Conservation (phyloP, 2,888 invertebrate genomes). For the Cyclophora punctaria region DNA sequence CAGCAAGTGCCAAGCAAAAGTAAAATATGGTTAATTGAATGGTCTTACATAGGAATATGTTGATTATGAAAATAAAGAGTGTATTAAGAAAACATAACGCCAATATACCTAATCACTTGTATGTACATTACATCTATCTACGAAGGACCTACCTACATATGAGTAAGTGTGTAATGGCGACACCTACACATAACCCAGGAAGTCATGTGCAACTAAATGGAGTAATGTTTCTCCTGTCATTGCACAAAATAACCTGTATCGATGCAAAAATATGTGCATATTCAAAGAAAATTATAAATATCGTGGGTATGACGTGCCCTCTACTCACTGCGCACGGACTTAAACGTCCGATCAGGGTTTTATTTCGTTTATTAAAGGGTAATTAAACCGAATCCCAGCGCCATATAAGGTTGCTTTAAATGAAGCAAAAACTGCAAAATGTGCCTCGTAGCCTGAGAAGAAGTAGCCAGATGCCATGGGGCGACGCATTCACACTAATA, state of each 20-base stretch:
- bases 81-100: background rate
- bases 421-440: slow-evolving; percentile 42
- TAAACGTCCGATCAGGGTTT: slow-evolving; percentile 54
- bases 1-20: too few species aligned
- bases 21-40: too few species aligned
- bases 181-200: too few species aligned
- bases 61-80: too few species aligned
- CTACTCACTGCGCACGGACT: slow-evolving; percentile 37
- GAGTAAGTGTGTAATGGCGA: too few species aligned
- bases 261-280: slow-evolving; percentile 48
- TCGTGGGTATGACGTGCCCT: slow-evolving; percentile 16
- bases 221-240: slow-evolving; percentile 37
- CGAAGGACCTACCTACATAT: background rate
- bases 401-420: slow-evolving; percentile 52
- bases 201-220: slow-evolving; percentile 25
- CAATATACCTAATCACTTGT: background rate
- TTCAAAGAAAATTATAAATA: slow-evolving; percentile 25
- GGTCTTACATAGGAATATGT: too few species aligned
- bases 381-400: slow-evolving; percentile 56
- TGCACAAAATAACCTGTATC: slow-evolving; percentile 27
- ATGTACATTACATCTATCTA: background rate
- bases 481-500: slow-evolving; percentile 18
- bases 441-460: slow-evolving; percentile 15
- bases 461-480: slow-evolving; percentile 7
- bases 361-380: slow-evolving; percentile 56